These are phyloP conservation scores for Trachymyrmex septentrionalis DNA, from an alignment of 1,140 invertebrate genomes.

Conservation along the genomic window DNA sequence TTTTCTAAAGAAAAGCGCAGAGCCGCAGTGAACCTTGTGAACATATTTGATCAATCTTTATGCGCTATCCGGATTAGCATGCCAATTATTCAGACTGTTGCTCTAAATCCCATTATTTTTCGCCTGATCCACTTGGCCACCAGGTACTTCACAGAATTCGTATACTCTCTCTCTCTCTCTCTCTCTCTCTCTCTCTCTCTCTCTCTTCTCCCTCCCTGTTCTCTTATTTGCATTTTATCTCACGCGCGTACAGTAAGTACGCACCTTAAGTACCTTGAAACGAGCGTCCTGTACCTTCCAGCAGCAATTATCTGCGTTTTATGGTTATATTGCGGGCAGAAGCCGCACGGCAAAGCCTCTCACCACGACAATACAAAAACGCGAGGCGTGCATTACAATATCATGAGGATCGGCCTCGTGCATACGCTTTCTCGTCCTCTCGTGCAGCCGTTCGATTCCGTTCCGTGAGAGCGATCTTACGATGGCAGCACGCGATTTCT, in stretches of 20 bases:
- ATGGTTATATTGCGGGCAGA: constrained; percentile 85
- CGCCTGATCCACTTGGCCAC: not conserved
- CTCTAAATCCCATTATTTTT: not conserved
- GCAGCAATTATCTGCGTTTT: constrained; percentile 85
- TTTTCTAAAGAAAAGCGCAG: not conserved
- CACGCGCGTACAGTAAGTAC: constrained; percentile 59
- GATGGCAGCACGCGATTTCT: constrained; percentile 77
- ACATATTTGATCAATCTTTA: not conserved
- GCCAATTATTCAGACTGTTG: not conserved
- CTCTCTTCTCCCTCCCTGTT: not conserved
- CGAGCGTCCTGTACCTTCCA: constrained; percentile 79
- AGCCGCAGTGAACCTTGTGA: not conserved
- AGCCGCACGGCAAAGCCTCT: constrained; percentile 68
- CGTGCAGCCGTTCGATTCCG: not conserved
- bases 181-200: not conserved
- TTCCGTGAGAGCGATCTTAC: constrained; percentile 41
- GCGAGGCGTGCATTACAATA: constrained; percentile 79
- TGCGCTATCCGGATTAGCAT: not conserved
- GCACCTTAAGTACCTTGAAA: constrained; percentile 32
- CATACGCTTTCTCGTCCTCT: constrained; percentile 38
- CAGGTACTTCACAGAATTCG: not conserved
- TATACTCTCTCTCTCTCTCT: constrained; percentile 1
- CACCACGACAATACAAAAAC: constrained; percentile 77
- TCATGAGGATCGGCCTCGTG: constrained; percentile 62
- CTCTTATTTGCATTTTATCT: constrained; percentile 45